These are phyloP conservation scores for Urechis unicinctus DNA, from an alignment of 2,888 invertebrate species.

Conservation along the genomic window DNA sequence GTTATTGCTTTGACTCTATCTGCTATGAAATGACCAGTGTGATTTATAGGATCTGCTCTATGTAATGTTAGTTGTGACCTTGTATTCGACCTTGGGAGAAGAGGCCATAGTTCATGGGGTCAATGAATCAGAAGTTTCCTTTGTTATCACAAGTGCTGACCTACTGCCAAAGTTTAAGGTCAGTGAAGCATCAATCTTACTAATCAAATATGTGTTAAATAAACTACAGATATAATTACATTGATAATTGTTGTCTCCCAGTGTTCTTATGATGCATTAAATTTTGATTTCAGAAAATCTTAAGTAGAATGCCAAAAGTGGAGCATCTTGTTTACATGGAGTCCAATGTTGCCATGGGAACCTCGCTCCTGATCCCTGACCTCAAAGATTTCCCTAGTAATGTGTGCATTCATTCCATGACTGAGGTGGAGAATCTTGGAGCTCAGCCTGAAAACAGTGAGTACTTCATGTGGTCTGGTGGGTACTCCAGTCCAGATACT, in stretches of 20 bases:
- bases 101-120: constrained; percentile 95
- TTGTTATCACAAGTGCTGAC: constrained; percentile 87
- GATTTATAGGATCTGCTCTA: constrained; percentile 15
- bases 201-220: too few relatives aligned
- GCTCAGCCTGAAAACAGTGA: constrained; percentile 34
- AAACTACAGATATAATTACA: too few relatives aligned
- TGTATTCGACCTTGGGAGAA: constrained; percentile 94
- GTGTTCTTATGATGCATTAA: too few relatives aligned
- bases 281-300: constrained; percentile 46
- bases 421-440: constrained; percentile 63
- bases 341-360: constrained; percentile 7
- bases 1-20: background rate
- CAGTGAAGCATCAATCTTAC: too few relatives aligned
- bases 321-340: constrained; percentile 56
- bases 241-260: too few relatives aligned
- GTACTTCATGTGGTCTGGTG: too few relatives aligned
- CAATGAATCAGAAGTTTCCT: constrained; percentile 90
- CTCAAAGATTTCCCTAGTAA: constrained; percentile 72
- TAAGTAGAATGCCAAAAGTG: constrained; percentile 67
- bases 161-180: constrained; percentile 76
- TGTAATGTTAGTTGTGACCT: constrained; percentile 87
- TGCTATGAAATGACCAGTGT: background rate
- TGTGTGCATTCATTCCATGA: constrained; percentile 69
- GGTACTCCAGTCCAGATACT: too few relatives aligned
- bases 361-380: constrained; percentile 57